phyloP scores from a whole-genome alignment of 2,888 invertebrate genomes.

The Melanargia galathea region DNA sequence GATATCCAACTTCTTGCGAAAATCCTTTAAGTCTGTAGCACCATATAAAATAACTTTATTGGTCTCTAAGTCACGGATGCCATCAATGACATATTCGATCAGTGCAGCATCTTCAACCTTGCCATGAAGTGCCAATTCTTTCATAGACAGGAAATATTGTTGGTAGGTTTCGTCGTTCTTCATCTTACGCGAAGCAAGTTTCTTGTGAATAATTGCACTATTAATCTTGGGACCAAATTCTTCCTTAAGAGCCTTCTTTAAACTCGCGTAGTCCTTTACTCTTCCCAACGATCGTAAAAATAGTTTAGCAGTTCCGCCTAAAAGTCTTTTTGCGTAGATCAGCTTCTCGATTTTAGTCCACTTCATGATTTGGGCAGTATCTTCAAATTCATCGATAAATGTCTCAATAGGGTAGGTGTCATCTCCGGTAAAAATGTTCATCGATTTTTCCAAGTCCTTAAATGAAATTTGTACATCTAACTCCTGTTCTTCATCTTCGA shows the following conservation, averaged over 20 bases:
- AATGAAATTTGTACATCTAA: slow-evolving; percentile 16
- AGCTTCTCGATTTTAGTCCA: slow-evolving; percentile 13
- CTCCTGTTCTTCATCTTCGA: slow-evolving; percentile 12
- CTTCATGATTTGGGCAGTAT: slow-evolving; percentile 3
- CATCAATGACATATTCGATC: slow-evolving; percentile 59
- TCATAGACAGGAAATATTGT: slow-evolving; percentile 56
- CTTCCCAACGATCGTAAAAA: slow-evolving; percentile 16
- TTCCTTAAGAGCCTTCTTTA: slow-evolving; percentile 23
- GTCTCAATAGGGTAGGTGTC: slow-evolving; percentile 22
- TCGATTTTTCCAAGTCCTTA: slow-evolving; percentile 26
- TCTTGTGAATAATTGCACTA: slow-evolving; percentile 26
- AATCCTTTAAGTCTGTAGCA: slow-evolving; percentile 39
- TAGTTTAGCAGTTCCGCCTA: slow-evolving; percentile 15
- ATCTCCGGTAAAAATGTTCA: slow-evolving; percentile 28
- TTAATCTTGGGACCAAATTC: slow-evolving; percentile 33
- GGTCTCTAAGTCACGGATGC: slow-evolving; percentile 46
- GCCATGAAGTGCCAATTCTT: slow-evolving; percentile 53
- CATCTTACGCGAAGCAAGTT: slow-evolving; percentile 45
- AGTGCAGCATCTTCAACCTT: slow-evolving; percentile 51
- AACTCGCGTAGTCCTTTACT: slow-evolving; percentile 14
- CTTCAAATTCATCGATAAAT: slow-evolving; percentile 23
- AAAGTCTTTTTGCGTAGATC: slow-evolving; percentile 21
- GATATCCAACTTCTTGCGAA: slow-evolving; percentile 38
- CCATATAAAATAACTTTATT: slow-evolving; percentile 45
- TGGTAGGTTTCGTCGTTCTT: slow-evolving; percentile 50